phyloP scores from a whole-genome alignment of 2,888 invertebrate genomes.

The Cecidostiba fungosa region DNA sequence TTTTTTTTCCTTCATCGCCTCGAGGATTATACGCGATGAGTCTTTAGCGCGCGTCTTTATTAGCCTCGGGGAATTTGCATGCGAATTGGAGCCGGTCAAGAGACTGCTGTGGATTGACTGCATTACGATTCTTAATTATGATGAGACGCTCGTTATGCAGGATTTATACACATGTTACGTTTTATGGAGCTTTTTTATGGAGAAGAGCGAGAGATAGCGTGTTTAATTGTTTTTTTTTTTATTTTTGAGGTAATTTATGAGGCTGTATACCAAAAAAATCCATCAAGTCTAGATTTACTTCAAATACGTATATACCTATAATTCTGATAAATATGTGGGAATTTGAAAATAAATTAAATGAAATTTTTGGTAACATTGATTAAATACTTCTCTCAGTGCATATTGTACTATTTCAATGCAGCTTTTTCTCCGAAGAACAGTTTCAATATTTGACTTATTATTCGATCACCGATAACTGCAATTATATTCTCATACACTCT shows the following conservation, averaged over 20 bases:
- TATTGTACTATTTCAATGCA: not conserved
- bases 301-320: too few relatives aligned
- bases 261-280: not conserved
- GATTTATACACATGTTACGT: constrained; percentile 47
- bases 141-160: constrained; percentile 39
- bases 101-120: not conserved
- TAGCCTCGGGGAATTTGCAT: constrained; percentile 53
- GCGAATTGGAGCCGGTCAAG: constrained; percentile 39
- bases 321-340: too few relatives aligned
- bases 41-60: constrained; percentile 48
- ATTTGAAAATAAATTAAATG: too few relatives aligned
- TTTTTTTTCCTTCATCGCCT: not conserved
- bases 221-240: constrained; percentile 22
- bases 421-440: not conserved
- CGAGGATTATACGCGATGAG: constrained; percentile 33
- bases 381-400: too few relatives aligned
- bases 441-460: not conserved
- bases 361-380: too few relatives aligned
- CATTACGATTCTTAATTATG: constrained; percentile 54
- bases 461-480: not conserved
- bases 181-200: constrained; percentile 33
- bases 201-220: not conserved
- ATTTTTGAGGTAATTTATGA: constrained; percentile 31
- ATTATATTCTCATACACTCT: not conserved
- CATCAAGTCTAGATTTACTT: too few relatives aligned